Evolutionary conservation across 37 sponge, comb jelly and placozoan species (phyloP), one percentile per base, ranked within the genome.

Genomic region (Diacarnus erythraeanus): DNA sequence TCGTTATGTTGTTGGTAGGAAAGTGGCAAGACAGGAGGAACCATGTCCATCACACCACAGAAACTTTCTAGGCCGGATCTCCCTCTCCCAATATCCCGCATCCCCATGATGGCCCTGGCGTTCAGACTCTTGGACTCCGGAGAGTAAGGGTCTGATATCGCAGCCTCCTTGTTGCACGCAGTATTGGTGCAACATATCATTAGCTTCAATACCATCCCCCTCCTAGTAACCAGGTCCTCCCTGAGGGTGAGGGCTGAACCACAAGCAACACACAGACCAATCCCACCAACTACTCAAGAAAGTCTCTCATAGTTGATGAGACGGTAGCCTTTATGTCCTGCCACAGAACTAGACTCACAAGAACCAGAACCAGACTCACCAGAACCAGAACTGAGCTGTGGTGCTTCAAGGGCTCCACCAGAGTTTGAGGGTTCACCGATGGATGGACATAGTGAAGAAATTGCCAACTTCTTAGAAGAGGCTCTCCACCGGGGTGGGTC

Each of bases 21-120:
- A 2, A 54, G 54, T 17, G 12, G 15, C 2, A 61, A 39, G 2
- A 80, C 81, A 40, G 81, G 81, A 34, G 81, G 81, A 42, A 71
- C 72, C 61, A 71, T 71, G 33, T 71, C 72, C 81, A 80, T 80
- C 18, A 80, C 4, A 20, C 72, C 81, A 80, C 71, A 80, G 61
- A 80, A 80, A 8, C 42, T 39, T 42, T 70, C 72, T 10, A 80
- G 67, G 68, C 78, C 34, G 35, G 67, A 6, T 30, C 36, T 42
- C 37, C 78, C 78, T 65, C 68, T 25, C 2, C 78, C 78, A 31
- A 78, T 65, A 5, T 2, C 29, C 23, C 78, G 42, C 78, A 78
- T 78, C 9, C 35, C 78, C 51, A 78, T 3, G 47, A 64, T 39
- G 41, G 78, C 57, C 29, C 66, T 64, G 12, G 68, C 31, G 54